Base-by-base conservation (phyloP, 2,888 invertebrate genomes). In the Drosophila nigritarsus region DNA sequence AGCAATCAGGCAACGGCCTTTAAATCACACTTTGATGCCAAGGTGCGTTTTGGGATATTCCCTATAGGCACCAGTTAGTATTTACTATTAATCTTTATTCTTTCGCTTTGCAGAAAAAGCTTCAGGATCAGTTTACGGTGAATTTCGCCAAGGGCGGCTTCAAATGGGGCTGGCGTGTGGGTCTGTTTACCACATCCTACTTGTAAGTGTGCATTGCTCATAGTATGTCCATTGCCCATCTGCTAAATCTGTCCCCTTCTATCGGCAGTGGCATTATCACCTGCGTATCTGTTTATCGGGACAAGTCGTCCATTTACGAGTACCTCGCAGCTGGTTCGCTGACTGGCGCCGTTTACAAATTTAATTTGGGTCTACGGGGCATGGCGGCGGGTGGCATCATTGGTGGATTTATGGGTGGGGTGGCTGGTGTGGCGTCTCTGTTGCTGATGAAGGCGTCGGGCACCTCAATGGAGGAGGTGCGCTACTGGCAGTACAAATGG, bases 1-100 rank as follows among this genome's bases (percentile, higher is more conserved):
- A 96, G 94, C 75, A 96, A 97, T 92, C 95, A 96, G 93, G 97
- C 96, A 11, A 95, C 96, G 5, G 94, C 94, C 58, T 97, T 95
- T 91, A 93, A 93, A 58, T 94, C 94, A 59, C 95, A 95, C 73
- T 91, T 95, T 9, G 95, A 96, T 61, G 97, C 97, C 4, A 96
- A 96, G 94, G 96, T 96, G 36, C 50, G 60, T 3, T 7, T 8
- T 15, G 2, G 0, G 11, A 1, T 0, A 13, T 24, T 24, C 24
- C 15, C 2, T 45, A 24, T 20, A 24, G 15, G 24, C 7, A 15
- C 4, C 1, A 8, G 15, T 15, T 1, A 8, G 7, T 11, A 0
- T 0, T 9, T 1, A 2, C 13, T 34, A 5, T 29, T 2, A 2
- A 11, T 7, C 11, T n/a, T 7, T 42, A 20, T 5, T 6, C 1